Evolutionary conservation across 2,888 invertebrate species (phyloP), one percentile per base, ranked within the genome.

Genomic region (Auanema sp.): DNA sequence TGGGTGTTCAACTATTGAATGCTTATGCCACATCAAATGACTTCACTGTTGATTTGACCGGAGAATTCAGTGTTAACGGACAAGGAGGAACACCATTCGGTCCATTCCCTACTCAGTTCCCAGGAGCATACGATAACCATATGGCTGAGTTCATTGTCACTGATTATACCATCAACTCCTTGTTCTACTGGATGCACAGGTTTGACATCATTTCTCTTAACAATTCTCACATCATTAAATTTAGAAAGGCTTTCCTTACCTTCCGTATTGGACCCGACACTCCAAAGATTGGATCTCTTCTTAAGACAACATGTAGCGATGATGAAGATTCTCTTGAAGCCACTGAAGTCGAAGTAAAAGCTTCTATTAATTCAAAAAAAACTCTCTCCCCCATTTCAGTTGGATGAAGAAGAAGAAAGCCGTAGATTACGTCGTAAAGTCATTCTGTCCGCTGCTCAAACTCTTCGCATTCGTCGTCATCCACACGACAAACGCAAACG

Each of bases 201-300:
- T 75, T 52, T 11, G 52, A 53, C 18, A 12, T 5, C 24, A 21
- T 68, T 43, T 43, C 43, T 43, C 43, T 12, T 43, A 43, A 43
- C 43, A 43, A 12, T 11, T 43, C 43, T 43, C 11, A 43, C 43
- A 14, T 14, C n/a, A 43, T 43, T 43, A 11, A 18, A 24, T 75
- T 57, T 43, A 77, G 81, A 11, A 77, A 77, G 49, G 79, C 78
- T 16, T 81, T 81, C 73, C 56, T 81, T 52, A 65, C 69, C 5
- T 74, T 82, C 76, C 71, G 80, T 3, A 69, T 81, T 33, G 81
- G 79, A 1, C 80, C 81, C 18, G 79, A 83, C 24, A 81, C 82
- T 5, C 82, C 82, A 10, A 81, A 81, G 64, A 77, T 83, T 40
- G 82, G 82, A 21, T 76, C 76, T 14, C 66, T 81, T 14, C 57